A percentile compares a stretch with the other conserved stretches of the same genome.
These are phyloP conservation scores for Morbakka virulenta DNA, from an alignment of 30 jellyfish, hydroid and myxozoan genomes.

Conservation along the genomic window DNA sequence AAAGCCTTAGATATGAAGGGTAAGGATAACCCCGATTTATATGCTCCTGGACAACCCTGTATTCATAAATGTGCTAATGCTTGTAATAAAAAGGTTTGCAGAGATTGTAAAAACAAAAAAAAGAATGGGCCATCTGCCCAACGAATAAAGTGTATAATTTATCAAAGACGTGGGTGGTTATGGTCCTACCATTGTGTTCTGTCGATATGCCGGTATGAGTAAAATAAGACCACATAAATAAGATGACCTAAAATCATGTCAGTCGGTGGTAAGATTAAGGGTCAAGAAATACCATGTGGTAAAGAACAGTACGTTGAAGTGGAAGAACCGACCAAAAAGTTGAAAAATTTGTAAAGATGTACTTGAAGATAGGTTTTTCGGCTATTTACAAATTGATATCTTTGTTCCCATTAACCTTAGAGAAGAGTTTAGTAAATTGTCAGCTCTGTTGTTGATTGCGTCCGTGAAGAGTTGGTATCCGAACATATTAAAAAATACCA, in stretches of 20 bases:
- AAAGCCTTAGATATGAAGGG: not conserved
- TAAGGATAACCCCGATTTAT: not conserved
- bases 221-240: slow-evolving; percentile 31
- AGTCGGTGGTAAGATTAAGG: no score
- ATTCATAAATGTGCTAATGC: slow-evolving; percentile 15
- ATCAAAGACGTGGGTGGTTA: slow-evolving; percentile 27
- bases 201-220: slow-evolving; percentile 3
- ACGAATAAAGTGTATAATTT: no score
- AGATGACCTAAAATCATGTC: no score
- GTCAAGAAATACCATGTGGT: slow-evolving; percentile 40
- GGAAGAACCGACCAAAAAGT: not conserved
- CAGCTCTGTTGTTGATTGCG: not conserved
- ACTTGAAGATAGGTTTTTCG: not conserved
- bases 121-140: not conserved
- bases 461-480: not conserved
- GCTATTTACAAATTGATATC: not conserved
- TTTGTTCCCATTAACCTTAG: not conserved
- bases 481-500: not conserved
- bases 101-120: no score
- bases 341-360: not conserved
- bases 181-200: slow-evolving; percentile 18
- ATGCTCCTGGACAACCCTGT: slow-evolving; percentile 35
- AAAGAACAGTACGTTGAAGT: slow-evolving; percentile 20
- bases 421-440: not conserved
- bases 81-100: no score